Conservation (phyloP, 2,797 vertebrate species). For the Masticophis lateralis region DNA sequence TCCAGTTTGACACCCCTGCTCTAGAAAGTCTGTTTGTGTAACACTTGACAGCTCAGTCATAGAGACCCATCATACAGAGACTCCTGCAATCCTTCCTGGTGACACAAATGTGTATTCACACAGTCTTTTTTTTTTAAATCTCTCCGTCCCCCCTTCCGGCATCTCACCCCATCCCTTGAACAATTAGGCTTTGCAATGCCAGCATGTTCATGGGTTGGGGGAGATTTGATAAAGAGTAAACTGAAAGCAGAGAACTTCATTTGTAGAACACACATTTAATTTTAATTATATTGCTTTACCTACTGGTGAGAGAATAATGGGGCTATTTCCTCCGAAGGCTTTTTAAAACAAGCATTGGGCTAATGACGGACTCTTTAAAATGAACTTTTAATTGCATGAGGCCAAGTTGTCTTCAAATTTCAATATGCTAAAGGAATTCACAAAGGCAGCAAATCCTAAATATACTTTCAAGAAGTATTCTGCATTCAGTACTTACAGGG, state of each 20-base stretch:
- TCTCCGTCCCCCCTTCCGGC: not conserved
- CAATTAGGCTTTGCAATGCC: not conserved
- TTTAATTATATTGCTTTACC: slow-evolving; percentile 21
- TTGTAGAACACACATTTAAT: slow-evolving; percentile 27
- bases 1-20: too few species aligned
- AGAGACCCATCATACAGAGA: not conserved
- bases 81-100: not conserved
- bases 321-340: slow-evolving; percentile 3
- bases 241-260: slow-evolving; percentile 13
- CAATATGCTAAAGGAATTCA: not conserved
- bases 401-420: not conserved
- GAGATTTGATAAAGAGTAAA: not conserved
- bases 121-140: not conserved
- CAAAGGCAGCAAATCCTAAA: not conserved
- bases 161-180: not conserved
- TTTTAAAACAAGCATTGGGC: slow-evolving; percentile 4
- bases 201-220: not conserved
- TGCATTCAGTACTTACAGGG: not conserved
- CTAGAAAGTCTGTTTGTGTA: not conserved
- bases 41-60: not conserved
- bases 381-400: slow-evolving; percentile 23
- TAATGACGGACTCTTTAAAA: not conserved
- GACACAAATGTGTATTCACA: not conserved
- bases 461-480: not conserved
- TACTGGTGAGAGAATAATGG: slow-evolving; percentile 26